Evolutionary conservation across 1,140 invertebrate species (phyloP).

Genomic region (Meloidogyne hapla): DNA sequence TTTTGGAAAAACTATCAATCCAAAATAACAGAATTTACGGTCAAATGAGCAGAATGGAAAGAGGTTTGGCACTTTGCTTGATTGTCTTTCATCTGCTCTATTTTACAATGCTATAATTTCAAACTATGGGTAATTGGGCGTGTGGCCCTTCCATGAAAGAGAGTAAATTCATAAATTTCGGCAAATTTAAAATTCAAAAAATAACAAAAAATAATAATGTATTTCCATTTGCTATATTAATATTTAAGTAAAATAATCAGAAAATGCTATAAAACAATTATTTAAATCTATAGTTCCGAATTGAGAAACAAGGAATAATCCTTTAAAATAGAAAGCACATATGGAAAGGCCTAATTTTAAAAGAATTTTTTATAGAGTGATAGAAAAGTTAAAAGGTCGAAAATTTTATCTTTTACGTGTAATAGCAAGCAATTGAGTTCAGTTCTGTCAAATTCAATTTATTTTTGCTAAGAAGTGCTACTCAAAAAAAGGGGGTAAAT

Average conservation of each 20-base stretch:
- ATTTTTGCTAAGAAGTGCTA: neutral
- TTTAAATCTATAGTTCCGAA: too few relatives aligned
- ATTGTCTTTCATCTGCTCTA: neutral
- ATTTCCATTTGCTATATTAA: too few relatives aligned
- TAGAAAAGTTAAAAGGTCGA: neutral
- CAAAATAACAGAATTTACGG: neutral
- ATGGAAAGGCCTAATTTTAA: neutral
- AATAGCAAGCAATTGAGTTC: neutral
- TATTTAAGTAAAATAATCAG: too few relatives aligned
- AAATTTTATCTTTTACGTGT: neutral
- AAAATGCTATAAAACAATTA: too few relatives aligned
- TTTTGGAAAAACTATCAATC: neutral
- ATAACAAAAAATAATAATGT: neutral
- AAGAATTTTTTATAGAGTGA: too few relatives aligned
- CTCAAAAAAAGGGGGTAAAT: neutral
- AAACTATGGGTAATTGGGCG: neutral
- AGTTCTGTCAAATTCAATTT: neutral
- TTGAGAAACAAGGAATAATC: too few relatives aligned
- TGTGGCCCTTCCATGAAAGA: neutral
- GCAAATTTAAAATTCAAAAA: neutral
- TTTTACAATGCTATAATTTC: neutral
- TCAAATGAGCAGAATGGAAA: constrained; percentile 1
- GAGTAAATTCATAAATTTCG: neutral
- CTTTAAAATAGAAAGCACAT: too few relatives aligned
- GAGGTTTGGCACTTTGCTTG: neutral